These are phyloP conservation scores for Silurus aristotelis DNA, from an alignment of 2,797 vertebrate genomes.

Conservation along the genomic window DNA sequence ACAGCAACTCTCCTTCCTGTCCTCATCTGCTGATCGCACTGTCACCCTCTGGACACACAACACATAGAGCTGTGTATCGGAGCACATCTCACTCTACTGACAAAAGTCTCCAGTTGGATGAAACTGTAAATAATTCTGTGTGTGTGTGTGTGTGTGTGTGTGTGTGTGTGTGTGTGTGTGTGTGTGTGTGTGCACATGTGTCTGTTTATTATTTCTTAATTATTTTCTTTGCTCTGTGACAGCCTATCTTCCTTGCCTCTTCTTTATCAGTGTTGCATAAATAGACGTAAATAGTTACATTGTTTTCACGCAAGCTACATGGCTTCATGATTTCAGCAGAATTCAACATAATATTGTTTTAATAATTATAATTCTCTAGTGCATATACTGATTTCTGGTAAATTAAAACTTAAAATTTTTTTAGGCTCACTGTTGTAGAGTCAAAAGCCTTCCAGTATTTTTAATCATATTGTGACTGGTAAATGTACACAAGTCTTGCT, in stretches of 20 bases:
- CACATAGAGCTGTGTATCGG: constrained; percentile 66
- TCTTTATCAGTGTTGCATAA: constrained; percentile 5
- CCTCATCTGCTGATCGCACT: constrained; percentile 95
- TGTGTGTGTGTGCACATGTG: not conserved
- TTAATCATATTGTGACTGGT: not conserved
- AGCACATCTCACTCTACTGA: constrained; percentile 20
- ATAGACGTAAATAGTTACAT: constrained; percentile 5
- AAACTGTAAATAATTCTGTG: constrained; percentile 12
- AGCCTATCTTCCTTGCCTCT: constrained; percentile 10
- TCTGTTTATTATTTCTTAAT: constrained; percentile 30
- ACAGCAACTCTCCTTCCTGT: constrained; percentile 94
- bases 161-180: not conserved
- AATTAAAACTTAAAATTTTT: no score
- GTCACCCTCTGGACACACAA: constrained; percentile 97
- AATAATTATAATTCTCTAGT: not conserved
- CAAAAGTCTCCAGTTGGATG: not conserved
- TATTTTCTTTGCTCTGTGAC: constrained; percentile 16
- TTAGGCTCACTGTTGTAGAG: no score
- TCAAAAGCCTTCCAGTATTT: not conserved
- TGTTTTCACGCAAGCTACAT: not conserved
- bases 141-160: not conserved
- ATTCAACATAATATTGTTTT: not conserved
- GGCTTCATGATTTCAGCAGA: not conserved
- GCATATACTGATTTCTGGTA: not conserved
- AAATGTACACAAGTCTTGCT: not conserved